Evolutionary conservation across 2,888 invertebrate species (phyloP), one percentile per base, ranked within the genome.

Genomic region (Lasioglossum villosulum): DNA sequence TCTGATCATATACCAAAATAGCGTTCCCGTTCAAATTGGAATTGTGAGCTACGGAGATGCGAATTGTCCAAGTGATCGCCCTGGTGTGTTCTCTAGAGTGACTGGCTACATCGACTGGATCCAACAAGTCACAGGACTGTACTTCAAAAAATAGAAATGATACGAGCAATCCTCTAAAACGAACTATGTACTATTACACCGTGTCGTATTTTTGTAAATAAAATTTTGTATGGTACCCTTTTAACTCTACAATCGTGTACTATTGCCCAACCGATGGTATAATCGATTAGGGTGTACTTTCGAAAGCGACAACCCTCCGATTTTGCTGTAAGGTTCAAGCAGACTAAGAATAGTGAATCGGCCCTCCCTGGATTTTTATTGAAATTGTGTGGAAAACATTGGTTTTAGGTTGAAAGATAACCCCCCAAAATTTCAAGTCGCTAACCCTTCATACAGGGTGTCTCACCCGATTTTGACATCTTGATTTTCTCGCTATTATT

Each of bases 31-130:
- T 34, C 93, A 93, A 88, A 48, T 93, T 0, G 93, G 93, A n/a
- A 87, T 93, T 6, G 91, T 91, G 2, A 93, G 93, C 75, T 92
- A 90, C 45, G 92, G 93, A 6, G 91, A 92, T 10, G 72, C 27
- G 2, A 12, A 63, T 30, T 93, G 93, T 39, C 92, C 92, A 1
- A 90, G 92, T 30, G 23, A 27, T 6, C 74, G 6, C 16, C 92
- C 93, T 0, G 88, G 90, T 0, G 91, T 91, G 0, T 93, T 88
- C 56, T 87, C 93, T 0, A 85, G 89, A 16, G 83, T 92, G 5
- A 70, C 87, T 0, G 30, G 75, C 6, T 91, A 77, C 48, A 34
- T 23, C 0, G 5, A 42, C 0, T 93, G 93, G 93, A 93, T 93
- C 34, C 5, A 76, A 30, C 8, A 59, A 5, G 78, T 88, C 23